phyloP scores from a whole-genome alignment of 2,888 invertebrate genomes.

The Eupithecia tripunctaria region DNA sequence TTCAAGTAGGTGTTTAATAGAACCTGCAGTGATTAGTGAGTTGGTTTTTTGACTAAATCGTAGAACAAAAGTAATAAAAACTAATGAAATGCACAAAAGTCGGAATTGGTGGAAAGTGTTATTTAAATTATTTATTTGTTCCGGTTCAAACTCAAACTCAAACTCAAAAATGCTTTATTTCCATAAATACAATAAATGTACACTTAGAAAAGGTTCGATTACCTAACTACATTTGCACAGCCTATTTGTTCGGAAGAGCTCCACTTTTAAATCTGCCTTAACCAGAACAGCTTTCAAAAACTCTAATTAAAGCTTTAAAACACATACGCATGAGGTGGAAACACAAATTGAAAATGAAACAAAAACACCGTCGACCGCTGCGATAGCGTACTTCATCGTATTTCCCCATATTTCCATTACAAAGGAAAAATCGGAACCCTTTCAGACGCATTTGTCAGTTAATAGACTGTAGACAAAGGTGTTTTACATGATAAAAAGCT shows the following conservation, averaged over 20 bases:
- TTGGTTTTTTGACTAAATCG: too few relatives aligned
- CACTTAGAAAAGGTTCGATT: too few relatives aligned
- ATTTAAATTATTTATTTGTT: background rate
- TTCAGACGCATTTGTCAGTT: slow-evolving; percentile 55
- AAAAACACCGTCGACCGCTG: background rate
- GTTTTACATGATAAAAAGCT: slow-evolving; percentile 58
- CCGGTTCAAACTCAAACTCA: too few relatives aligned
- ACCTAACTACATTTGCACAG: background rate
- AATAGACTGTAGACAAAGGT: slow-evolving; percentile 59
- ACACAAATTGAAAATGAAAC: slow-evolving; percentile 7
- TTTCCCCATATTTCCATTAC: slow-evolving; percentile 52
- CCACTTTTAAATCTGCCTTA: background rate
- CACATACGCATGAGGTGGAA: background rate
- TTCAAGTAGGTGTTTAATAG: background rate
- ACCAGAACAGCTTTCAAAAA: background rate
- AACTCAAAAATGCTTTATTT: too few relatives aligned
- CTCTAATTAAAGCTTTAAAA: background rate
- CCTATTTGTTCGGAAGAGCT: background rate
- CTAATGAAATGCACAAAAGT: too few relatives aligned
- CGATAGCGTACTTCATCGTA: slow-evolving; percentile 3
- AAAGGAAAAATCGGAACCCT: slow-evolving; percentile 52
- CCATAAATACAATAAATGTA: too few relatives aligned
- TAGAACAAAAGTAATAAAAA: too few relatives aligned
- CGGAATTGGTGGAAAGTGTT: background rate
- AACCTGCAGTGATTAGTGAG: too few relatives aligned